Evolutionary conservation across 2,888 invertebrate genomes (phyloP).

Genomic region (Nemoura dubitans): DNA sequence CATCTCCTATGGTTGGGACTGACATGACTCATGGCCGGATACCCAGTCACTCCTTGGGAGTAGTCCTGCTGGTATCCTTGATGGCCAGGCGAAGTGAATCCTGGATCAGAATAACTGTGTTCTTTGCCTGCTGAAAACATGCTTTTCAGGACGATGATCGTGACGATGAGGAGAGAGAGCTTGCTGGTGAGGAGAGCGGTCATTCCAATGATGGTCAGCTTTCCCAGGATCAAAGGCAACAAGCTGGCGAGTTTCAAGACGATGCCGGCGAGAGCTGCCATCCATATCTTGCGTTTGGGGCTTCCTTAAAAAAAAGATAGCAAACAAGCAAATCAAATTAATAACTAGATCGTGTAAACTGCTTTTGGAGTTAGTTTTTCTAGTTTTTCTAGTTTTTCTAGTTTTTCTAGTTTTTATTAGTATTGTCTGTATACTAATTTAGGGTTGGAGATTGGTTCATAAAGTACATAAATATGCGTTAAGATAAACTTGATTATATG

Average conservation of each 20-base stretch:
- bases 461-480: too few relatives aligned
- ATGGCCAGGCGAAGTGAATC: not conserved
- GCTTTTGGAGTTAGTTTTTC: too few relatives aligned
- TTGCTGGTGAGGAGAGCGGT: constrained; percentile 57
- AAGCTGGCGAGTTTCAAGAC: constrained; percentile 56
- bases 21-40: not conserved
- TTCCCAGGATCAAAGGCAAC: constrained; percentile 56
- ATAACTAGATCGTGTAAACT: not conserved
- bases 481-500: too few relatives aligned
- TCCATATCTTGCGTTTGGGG: constrained; percentile 53
- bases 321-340: not conserved
- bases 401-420: too few relatives aligned
- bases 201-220: constrained; percentile 56
- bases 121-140: constrained; percentile 45
- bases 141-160: constrained; percentile 54
- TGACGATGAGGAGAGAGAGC: constrained; percentile 55
- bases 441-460: too few relatives aligned
- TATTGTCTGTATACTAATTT: too few relatives aligned
- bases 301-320: constrained; percentile 53
- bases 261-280: constrained; percentile 56
- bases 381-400: too few relatives aligned
- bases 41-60: not conserved
- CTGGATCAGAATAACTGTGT: not conserved
- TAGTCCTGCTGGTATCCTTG: not conserved
- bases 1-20: constrained; percentile 29